Percentiles rank a stretch among this genome's conserved stretches.
phyloP scores from a whole-genome alignment of 2,113 vertebrate genomes.

The Amphiprion ocellaris region DNA sequence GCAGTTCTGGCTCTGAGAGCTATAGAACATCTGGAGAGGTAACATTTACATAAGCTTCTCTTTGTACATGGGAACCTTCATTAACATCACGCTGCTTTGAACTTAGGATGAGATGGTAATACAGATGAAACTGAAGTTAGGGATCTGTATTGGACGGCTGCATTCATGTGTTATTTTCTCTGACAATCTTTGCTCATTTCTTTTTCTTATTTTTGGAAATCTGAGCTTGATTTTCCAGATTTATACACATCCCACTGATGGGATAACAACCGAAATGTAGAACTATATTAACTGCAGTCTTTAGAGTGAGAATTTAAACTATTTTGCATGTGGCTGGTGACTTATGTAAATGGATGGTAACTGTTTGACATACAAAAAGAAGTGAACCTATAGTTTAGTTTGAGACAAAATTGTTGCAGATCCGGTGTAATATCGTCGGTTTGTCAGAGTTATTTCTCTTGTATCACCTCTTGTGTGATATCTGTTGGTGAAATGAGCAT shows the following conservation, averaged over 20 bases:
- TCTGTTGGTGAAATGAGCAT: background rate
- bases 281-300: background rate
- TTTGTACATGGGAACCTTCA: conserved; percentile 81
- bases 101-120: conserved; percentile 73
- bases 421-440: background rate
- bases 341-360: background rate
- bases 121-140: conserved; percentile 46
- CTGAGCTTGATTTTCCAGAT: conserved; percentile 6
- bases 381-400: too few species aligned
- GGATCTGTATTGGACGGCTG: conserved; percentile 59
- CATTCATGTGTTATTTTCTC: conserved; percentile 43
- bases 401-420: background rate
- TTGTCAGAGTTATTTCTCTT: background rate
- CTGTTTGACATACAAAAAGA: background rate
- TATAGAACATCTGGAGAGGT: conserved; percentile 84
- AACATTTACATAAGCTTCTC: conserved; percentile 86
- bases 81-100: conserved; percentile 84
- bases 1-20: conserved; percentile 73
- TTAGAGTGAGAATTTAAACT: background rate
- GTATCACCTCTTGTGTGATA: background rate
- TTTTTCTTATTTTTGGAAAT: conserved; percentile 12
- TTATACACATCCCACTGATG: background rate
- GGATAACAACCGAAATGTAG: conserved; percentile 2
- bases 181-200: conserved; percentile 53
- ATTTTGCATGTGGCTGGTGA: background rate